Evolutionary conservation across 30 jellyfish, hydroid and myxozoan genomes (phyloP), one percentile per base, ranked within the genome.

Genomic region (Aurelia aurita): DNA sequence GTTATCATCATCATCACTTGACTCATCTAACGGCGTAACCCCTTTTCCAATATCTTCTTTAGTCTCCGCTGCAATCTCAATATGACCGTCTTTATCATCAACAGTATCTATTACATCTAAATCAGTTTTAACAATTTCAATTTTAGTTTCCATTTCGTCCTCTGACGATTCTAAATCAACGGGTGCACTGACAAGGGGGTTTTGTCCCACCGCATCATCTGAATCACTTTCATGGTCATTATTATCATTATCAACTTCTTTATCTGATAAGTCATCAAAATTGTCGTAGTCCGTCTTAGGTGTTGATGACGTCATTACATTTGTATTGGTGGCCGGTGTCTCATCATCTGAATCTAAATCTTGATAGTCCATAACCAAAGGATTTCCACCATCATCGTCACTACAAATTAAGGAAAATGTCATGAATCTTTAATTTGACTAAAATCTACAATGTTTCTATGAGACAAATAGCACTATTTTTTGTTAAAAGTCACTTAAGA

Each of bases 341-440:
- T 88, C 96, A 13, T 72, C 96, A 2, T 79, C 96, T 34, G 96
- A 88, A 29, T 79, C 91, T 5, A 88, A 71, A 43, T 88, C 96
- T 61, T 88, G 96, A 23, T 63, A 88, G 69, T 76, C 87, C 82
- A 63, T 67, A 34, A 88, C 96, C 31, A 88, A 65, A 9, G 96
- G 96, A 55, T 88, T 88, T 35, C 96, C 96, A 46, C 88, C 96
- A 2, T 87, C 96, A 25, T 76, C 88, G n/a, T 87, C 96, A 44
- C 90, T 87, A 35, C 15, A 39, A 39, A 39, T 6, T 39, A 6
- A 39, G 0, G 51, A 39, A 39, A 4, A 39, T 4, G 51, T 39
- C 51, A n/a, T n/a, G n/a, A n/a, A n/a, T n/a, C n/a, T n/a, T n/a
- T n/a, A n/a, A n/a, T n/a, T n/a, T n/a, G n/a, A n/a, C n/a, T n/a